Conservation (phyloP, 2,888 invertebrate species). For the Brachyptera risi region DNA sequence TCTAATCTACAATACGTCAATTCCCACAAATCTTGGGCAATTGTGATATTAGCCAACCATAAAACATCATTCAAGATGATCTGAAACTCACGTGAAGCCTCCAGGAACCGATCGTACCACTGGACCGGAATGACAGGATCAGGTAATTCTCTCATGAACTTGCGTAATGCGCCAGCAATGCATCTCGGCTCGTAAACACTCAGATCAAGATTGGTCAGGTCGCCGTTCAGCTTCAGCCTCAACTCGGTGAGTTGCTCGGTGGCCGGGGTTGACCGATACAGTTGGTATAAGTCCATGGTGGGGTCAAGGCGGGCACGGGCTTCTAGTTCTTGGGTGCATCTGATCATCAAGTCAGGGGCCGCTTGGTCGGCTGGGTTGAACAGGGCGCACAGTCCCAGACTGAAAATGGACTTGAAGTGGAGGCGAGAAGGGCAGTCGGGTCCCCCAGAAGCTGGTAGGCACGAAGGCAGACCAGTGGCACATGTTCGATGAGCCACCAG, state of each 20-base stretch:
- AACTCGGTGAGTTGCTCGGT: slow-evolving; percentile 57
- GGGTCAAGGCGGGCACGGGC: slow-evolving; percentile 49
- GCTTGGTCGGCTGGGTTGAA: slow-evolving; percentile 53
- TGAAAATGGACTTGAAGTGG: slow-evolving; percentile 52
- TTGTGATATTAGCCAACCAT: no score
- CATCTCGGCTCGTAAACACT: slow-evolving; percentile 50
- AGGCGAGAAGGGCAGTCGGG: slow-evolving; percentile 41
- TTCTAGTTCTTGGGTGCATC: slow-evolving; percentile 60
- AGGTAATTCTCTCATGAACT: slow-evolving; percentile 67
- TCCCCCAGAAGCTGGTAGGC: slow-evolving; percentile 45
- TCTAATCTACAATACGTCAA: no score
- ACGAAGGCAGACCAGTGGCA: slow-evolving; percentile 58
- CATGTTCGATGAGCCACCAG: slow-evolving; percentile 67
- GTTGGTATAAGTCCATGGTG: slow-evolving; percentile 59
- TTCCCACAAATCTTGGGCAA: no score
- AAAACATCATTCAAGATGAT: no score
- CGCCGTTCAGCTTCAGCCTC: slow-evolving; percentile 40
- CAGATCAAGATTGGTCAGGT: slow-evolving; percentile 44
- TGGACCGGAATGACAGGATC: slow-evolving; percentile 72
- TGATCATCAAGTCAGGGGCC: slow-evolving; percentile 58
- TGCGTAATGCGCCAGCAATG: slow-evolving; percentile 61
- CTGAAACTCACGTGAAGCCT: slow-evolving; percentile 48
- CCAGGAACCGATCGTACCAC: slow-evolving; percentile 67
- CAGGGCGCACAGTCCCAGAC: slow-evolving; percentile 58
- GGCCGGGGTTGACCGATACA: slow-evolving; percentile 60